These are phyloP conservation scores for Zaprionus camerounensis DNA, from an alignment of 1,140 invertebrate genomes.

Conservation along the genomic window DNA sequence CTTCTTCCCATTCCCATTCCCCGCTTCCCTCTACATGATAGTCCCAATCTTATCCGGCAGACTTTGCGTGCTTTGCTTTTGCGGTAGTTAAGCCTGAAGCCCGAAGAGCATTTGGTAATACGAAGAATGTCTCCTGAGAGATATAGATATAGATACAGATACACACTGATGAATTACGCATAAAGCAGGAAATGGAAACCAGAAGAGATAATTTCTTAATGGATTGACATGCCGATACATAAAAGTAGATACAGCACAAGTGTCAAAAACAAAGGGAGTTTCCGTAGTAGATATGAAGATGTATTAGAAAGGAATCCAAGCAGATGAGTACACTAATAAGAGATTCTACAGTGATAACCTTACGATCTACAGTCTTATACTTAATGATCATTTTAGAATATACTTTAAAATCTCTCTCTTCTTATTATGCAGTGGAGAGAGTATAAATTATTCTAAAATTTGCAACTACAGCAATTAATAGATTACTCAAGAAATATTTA, in stretches of 20 bases:
- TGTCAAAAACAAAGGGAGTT: background rate
- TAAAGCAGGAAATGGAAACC: background rate
- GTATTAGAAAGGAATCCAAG: background rate
- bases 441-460: too few relatives aligned
- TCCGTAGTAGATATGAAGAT: background rate
- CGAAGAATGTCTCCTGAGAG: background rate
- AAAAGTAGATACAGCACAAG: background rate
- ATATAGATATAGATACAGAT: background rate
- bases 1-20: background rate
- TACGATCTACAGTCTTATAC: too few relatives aligned
- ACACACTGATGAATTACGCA: conserved; percentile 1
- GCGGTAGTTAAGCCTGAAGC: background rate
- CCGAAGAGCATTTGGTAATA: background rate
- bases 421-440: too few relatives aligned
- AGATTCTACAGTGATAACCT: background rate
- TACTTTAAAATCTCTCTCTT: too few relatives aligned
- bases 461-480: too few relatives aligned
- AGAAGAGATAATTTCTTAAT: background rate
- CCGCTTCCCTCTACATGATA: background rate
- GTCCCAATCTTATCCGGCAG: conserved; percentile 2
- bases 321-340: background rate
- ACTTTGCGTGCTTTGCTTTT: background rate
- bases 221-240: background rate
- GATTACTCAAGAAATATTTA: background rate
- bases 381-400: too few relatives aligned